Base-by-base conservation (phyloP, 23 tunicate genomes). In the Styela plicata region DNA sequence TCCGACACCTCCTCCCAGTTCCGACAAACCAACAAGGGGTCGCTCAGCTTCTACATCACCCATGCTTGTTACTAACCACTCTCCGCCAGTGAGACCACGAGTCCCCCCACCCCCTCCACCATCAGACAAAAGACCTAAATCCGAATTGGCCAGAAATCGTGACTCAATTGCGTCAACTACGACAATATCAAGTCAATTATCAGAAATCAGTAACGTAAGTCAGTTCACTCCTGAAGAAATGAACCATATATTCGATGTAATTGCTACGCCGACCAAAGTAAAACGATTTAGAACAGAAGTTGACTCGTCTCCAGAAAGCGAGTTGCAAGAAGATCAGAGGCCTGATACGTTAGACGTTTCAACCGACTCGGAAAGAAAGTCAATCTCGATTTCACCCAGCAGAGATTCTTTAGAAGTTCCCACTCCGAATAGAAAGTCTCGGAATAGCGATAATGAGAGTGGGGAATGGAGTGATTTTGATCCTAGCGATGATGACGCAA, bases 361-460 rank as follows among this genome's bases (percentile, higher is more conserved):
- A 7, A 44, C 10, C 57, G 13, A 44, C 13, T 44, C 57, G 13
- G 57, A 44, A 7, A 44, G 7, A 44, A 44, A 44, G 13, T 7
- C 7, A 5, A 5, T 13, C 13, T 44, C 57, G 10, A 44, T 44
- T 5, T 18, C 71, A 29, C 19, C 23, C 31, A 67, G 52, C 33
- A 66, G 97, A 30, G 80, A 86, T 64, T 91, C 97, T 33, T 78
- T 91, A 18, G 97, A 86, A 44, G 96, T 85, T 63, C 96, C 92
- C 24, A 28, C 84, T 2, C 19, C 34, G 36, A 69, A 33, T 33
- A 33, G 61, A n/a, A 66, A 63, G 10, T 73, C 82, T 3, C 73
- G 44, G 27, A 77, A 62, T 5, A 57, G 57, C 29, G 73, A 69
- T 36, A 73, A 33, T 5, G 84, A 79, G 34, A 79, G 85, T 34